These are phyloP conservation scores for Phthorimaea operculella DNA, from an alignment of 1,140 invertebrate species.

Conservation along the genomic window DNA sequence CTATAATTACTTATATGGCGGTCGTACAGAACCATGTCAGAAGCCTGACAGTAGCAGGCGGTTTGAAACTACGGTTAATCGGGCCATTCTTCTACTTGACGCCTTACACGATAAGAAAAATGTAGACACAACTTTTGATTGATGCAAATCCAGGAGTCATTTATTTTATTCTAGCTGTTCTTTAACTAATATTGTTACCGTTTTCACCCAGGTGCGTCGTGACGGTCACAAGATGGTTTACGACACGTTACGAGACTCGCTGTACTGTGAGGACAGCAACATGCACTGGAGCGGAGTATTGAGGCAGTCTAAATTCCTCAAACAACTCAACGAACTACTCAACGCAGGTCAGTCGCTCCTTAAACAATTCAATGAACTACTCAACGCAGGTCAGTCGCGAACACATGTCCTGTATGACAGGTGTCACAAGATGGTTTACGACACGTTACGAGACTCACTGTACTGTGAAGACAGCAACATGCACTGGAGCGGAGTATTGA, in stretches of 20 bases:
- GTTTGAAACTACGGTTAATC: too few relatives aligned
- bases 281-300: constrained; percentile 75
- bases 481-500: constrained; percentile 74
- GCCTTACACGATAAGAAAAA: too few relatives aligned
- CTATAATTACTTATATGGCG: too few relatives aligned
- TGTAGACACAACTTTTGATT: too few relatives aligned
- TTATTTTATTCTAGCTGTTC: not conserved
- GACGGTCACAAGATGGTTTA: constrained; percentile 54
- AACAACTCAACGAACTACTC: constrained; percentile 71
- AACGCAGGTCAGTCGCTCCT: too few relatives aligned
- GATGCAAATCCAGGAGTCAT: too few relatives aligned
- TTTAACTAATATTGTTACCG: too few relatives aligned
- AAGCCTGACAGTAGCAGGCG: too few relatives aligned
- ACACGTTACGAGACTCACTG: constrained; percentile 42
- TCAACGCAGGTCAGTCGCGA: constrained; percentile 55
- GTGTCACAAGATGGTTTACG: constrained; percentile 53
- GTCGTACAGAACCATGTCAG: too few relatives aligned
- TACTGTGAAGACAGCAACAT: constrained; percentile 78
- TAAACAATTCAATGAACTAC: constrained; percentile 70
- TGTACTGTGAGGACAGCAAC: constrained; percentile 76
- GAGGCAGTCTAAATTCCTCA: constrained; percentile 82
- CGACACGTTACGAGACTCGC: constrained; percentile 42
- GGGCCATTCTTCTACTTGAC: too few relatives aligned
- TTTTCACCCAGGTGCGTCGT: constrained; percentile 38
- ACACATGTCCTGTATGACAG: too few relatives aligned